These are phyloP conservation scores for Epicauta chinensis DNA, from an alignment of 1,140 invertebrate genomes.

Conservation along the genomic window DNA sequence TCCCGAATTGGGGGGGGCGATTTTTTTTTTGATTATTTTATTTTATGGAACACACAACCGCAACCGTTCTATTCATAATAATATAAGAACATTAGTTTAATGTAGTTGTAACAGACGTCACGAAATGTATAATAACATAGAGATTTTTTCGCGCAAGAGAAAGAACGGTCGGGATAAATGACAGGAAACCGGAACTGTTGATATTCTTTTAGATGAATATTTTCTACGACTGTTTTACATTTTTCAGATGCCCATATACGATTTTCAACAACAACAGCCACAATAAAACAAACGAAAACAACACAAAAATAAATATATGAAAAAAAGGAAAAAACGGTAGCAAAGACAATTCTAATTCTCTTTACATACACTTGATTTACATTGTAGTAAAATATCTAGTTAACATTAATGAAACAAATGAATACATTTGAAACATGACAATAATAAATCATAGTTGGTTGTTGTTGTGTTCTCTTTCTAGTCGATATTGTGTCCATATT, in stretches of 20 bases:
- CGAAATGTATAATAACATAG: constrained; percentile 23
- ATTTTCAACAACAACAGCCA: constrained; percentile 7
- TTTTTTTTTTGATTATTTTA: too few species aligned
- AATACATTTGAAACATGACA: constrained; percentile 5
- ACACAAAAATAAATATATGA: too few species aligned
- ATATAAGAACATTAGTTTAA: constrained; percentile 16
- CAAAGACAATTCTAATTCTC: background rate
- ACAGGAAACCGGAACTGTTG: constrained; percentile 33
- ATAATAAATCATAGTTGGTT: constrained; percentile 9
- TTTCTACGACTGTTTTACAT: constrained; percentile 32
- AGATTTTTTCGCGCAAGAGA: constrained; percentile 26
- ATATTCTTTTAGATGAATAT: constrained; percentile 33
- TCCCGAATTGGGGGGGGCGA: too few species aligned
- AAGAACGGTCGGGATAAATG: constrained; percentile 27
- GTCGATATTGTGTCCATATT: background rate
- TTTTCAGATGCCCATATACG: constrained; percentile 21
- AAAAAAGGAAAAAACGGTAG: too few species aligned
- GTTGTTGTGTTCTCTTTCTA: background rate
- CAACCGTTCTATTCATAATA: constrained; percentile 9
- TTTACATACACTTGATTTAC: constrained; percentile 4
- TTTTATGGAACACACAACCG: background rate
- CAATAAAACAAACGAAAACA: too few species aligned
- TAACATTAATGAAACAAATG: constrained; percentile 15
- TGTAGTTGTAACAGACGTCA: constrained; percentile 29
- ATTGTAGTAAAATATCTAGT: constrained; percentile 14